Conservation (phyloP, 2,113 vertebrate genomes). For the Propithecus coquereli region DNA sequence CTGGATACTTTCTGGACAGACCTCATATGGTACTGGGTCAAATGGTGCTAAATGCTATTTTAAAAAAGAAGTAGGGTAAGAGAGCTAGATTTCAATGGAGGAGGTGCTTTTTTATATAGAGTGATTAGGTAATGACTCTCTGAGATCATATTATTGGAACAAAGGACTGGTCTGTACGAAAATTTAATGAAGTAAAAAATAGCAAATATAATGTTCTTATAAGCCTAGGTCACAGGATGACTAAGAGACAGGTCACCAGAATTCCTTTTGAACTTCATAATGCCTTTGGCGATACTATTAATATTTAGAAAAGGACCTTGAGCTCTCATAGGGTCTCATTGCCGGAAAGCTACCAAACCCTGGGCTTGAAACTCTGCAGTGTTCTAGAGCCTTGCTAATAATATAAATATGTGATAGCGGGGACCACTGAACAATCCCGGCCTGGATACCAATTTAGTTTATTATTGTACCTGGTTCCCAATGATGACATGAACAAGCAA, state of each 20-base stretch:
- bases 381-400: not conserved
- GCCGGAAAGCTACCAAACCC: not conserved
- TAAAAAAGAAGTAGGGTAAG: not conserved
- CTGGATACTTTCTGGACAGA: not conserved
- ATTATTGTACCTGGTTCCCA: not conserved
- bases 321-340: not conserved
- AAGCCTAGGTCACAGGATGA: not conserved
- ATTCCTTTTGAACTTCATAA: not conserved
- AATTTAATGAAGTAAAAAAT: conserved; percentile 62
- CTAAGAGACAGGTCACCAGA: not conserved
- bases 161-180: conserved; percentile 21
- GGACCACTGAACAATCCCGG: not conserved
- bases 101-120: not conserved
- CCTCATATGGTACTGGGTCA: not conserved
- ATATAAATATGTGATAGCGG: not conserved
- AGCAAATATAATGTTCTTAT: conserved; percentile 48
- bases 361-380: not conserved
- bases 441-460: conserved; percentile 21
- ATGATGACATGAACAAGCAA: not conserved
- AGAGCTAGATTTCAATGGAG: not conserved
- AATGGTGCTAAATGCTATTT: not conserved
- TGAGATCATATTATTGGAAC: not conserved
- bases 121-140: not conserved
- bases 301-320: conserved; percentile 31
- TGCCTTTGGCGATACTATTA: not conserved